phyloP scores from a whole-genome alignment of 2,797 vertebrate genomes.

The Salarias fasciatus region DNA sequence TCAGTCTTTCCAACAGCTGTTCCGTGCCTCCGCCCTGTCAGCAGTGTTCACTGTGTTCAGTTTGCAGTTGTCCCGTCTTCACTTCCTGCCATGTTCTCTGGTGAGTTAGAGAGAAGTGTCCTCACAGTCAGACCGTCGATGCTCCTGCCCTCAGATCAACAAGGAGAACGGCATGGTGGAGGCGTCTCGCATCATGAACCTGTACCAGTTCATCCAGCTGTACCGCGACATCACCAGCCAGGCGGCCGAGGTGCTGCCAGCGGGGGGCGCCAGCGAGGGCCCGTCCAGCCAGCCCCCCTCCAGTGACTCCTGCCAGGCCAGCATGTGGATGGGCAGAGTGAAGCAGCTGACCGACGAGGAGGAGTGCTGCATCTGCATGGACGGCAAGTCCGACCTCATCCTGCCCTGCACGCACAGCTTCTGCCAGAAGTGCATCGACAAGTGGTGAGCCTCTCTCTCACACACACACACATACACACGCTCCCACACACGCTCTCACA shows the following conservation, averaged over 20 bases:
- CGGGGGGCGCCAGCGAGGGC: slow-evolving; percentile 78
- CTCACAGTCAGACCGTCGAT: neutral
- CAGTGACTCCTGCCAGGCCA: slow-evolving; percentile 92
- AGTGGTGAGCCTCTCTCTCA: slow-evolving; percentile 84
- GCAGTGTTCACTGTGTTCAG: too few species aligned
- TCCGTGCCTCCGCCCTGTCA: too few species aligned
- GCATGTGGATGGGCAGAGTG: slow-evolving; percentile 98
- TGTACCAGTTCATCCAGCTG: slow-evolving; percentile 97
- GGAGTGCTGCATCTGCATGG: slow-evolving; percentile 99
- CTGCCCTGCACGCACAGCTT: slow-evolving; percentile 97
- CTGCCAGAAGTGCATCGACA: slow-evolving; percentile 99
- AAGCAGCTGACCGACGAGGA: slow-evolving; percentile 97
- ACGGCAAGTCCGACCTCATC: slow-evolving; percentile 94
- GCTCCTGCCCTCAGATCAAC: slow-evolving; percentile 87
- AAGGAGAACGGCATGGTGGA: slow-evolving; percentile 92
- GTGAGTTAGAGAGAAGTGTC: neutral
- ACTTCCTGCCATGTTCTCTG: too few species aligned
- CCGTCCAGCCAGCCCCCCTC: slow-evolving; percentile 80
- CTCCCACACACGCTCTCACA: too few species aligned
- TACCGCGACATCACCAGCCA: slow-evolving; percentile 96
- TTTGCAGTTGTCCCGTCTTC: too few species aligned
- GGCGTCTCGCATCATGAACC: slow-evolving; percentile 95
- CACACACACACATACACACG: too few species aligned
- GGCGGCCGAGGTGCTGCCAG: slow-evolving; percentile 87
- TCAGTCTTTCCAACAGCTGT: too few species aligned